Conservation (phyloP, 2,888 invertebrate species). For the Morinoia aosen region DNA sequence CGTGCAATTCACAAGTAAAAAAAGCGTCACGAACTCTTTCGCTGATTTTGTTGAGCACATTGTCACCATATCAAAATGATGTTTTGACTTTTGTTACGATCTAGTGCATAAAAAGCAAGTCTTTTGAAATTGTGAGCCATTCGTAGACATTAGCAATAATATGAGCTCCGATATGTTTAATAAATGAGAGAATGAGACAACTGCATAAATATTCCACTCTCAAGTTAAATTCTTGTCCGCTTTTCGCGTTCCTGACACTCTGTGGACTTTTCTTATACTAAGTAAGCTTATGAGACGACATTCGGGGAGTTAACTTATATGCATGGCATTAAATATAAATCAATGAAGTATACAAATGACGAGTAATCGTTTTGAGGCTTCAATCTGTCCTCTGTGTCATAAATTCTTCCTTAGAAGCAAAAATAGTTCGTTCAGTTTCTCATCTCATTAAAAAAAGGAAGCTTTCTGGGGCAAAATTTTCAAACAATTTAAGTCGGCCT, state of each 20-base stretch:
- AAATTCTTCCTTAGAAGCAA: background rate
- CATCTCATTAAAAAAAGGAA: background rate
- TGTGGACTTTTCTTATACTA: background rate
- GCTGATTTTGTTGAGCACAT: background rate
- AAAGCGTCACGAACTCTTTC: too few relatives aligned
- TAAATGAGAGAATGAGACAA: background rate
- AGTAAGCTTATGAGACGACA: background rate
- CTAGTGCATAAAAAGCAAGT: background rate
- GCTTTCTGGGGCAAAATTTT: too few relatives aligned
- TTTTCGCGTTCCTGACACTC: background rate
- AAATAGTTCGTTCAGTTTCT: background rate
- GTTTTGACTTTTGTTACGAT: background rate
- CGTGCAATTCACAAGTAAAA: too few relatives aligned
- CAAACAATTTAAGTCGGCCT: background rate
- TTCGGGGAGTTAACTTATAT: too few relatives aligned
- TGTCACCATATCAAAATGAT: background rate
- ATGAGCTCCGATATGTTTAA: background rate
- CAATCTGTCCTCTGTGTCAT: background rate
- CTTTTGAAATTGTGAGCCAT: background rate
- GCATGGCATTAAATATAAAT: too few relatives aligned
- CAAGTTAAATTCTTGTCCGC: background rate
- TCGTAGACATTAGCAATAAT: background rate
- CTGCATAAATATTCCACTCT: background rate
- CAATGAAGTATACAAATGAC: too few relatives aligned
- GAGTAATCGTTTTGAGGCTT: background rate